A percentile compares a stretch with the other conserved stretches of the same genome.
These are phyloP conservation scores for Sisyra nigra DNA, from an alignment of 2,888 invertebrate species.

Conservation along the genomic window DNA sequence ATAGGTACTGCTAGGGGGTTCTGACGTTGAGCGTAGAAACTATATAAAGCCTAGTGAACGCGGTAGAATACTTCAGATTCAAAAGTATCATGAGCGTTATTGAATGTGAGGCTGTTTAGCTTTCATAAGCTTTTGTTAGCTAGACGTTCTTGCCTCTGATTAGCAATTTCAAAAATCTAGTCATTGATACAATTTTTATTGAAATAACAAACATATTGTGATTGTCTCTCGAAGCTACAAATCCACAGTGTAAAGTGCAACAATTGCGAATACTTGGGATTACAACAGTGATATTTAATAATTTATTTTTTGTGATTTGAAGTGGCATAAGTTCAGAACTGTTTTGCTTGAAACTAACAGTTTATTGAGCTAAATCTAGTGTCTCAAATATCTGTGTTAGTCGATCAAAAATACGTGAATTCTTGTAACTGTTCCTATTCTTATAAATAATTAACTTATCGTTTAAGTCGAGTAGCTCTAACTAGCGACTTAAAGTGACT, in stretches of 20 bases:
- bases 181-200: neutral
- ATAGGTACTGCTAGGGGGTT: constrained; percentile 12
- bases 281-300: neutral
- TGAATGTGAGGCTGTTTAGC: neutral
- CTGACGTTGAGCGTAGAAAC: constrained; percentile 20
- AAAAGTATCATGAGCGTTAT: neutral
- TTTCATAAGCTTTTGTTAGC: neutral
- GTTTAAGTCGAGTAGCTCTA: neutral
- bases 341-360: neutral
- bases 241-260: too few relatives aligned
- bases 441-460: neutral
- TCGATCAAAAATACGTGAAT: neutral
- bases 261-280: neutral
- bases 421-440: neutral
- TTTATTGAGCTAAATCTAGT: neutral
- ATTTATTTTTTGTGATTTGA: neutral
- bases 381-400: neutral
- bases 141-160: neutral
- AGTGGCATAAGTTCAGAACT: constrained; percentile 1
- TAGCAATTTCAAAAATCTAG: neutral
- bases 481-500: neutral
- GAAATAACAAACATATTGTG: constrained; percentile 11
- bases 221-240: neutral
- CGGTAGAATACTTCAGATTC: constrained; percentile 13
- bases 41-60: constrained; percentile 18